Evolutionary conservation across 2,888 invertebrate genomes (phyloP).

Genomic region (Pseudococcus jackbeardsleyi): DNA sequence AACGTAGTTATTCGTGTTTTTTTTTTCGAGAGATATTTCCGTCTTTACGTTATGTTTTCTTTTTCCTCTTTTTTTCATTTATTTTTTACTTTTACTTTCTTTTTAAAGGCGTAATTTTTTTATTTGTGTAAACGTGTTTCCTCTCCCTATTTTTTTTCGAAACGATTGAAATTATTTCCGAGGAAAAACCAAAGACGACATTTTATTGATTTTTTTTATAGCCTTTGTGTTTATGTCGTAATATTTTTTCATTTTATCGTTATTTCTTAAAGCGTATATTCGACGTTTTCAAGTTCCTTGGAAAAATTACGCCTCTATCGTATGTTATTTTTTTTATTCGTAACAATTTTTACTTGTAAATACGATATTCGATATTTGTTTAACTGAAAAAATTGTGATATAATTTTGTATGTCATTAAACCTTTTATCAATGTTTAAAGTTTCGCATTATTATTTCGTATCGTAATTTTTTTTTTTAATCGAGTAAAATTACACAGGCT

Average conservation of each 20-base stretch:
- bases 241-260: background rate
- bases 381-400: conserved; percentile 59
- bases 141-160: background rate
- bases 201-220: conserved; percentile 2
- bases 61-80: background rate
- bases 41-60: conserved; percentile 21
- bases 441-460: conserved; percentile 14
- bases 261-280: background rate
- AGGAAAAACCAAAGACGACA: conserved; percentile 24
- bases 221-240: background rate
- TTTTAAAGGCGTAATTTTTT: conserved; percentile 33
- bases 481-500: background rate
- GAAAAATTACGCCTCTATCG: conserved; percentile 21
- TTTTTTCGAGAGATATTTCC: conserved; percentile 1
- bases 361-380: conserved; percentile 43
- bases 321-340: conserved; percentile 11
- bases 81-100: background rate
- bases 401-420: conserved; percentile 61
- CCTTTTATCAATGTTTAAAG: conserved; percentile 52
- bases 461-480: background rate
- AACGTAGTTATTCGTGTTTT: conserved; percentile 18
- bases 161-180: background rate
- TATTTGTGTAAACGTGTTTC: background rate
- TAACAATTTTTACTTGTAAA: conserved; percentile 49
- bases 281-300: background rate